Percentiles rank a stretch among this genome's conserved stretches.
Conservation (phyloP, 2,797 vertebrate genomes). For the Danio kyathit region DNA sequence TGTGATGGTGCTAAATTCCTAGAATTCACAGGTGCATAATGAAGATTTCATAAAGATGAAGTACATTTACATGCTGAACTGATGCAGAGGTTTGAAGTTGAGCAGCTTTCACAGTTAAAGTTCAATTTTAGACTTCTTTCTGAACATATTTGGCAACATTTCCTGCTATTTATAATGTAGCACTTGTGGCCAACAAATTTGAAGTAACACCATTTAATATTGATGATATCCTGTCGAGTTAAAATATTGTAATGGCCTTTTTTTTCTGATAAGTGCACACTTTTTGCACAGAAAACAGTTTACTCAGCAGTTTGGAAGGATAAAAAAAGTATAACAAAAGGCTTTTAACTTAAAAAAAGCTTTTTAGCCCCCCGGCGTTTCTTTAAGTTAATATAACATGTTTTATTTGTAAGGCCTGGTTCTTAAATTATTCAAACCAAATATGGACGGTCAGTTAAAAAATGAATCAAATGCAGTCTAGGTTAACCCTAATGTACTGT, state of each 20-base stretch:
- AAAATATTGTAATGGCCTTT: neutral
- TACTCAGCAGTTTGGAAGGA: slow-evolving; percentile 16
- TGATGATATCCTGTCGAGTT: neutral
- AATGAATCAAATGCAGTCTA: neutral
- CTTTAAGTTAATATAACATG: neutral
- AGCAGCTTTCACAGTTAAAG: slow-evolving; percentile 14
- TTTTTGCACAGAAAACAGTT: neutral
- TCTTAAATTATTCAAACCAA: slow-evolving; percentile 36
- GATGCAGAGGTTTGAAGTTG: neutral
- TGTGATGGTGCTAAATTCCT: neutral
- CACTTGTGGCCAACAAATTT: neutral
- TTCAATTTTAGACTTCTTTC: neutral
- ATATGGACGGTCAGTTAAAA: neutral
- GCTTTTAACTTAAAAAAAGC: neutral
- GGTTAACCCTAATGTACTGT: neutral
- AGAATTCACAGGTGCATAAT: neutral
- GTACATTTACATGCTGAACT: neutral
- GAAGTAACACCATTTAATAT: neutral
- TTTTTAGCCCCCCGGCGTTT: neutral
- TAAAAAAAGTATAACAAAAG: neutral
- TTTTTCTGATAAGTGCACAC: slow-evolving; percentile 3
- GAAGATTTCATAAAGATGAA: neutral
- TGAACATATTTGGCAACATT: neutral
- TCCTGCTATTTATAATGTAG: neutral
- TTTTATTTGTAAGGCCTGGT: neutral